Evolutionary conservation across 2,888 invertebrate genomes (phyloP).

Genomic region (Brachyptera putata): DNA sequence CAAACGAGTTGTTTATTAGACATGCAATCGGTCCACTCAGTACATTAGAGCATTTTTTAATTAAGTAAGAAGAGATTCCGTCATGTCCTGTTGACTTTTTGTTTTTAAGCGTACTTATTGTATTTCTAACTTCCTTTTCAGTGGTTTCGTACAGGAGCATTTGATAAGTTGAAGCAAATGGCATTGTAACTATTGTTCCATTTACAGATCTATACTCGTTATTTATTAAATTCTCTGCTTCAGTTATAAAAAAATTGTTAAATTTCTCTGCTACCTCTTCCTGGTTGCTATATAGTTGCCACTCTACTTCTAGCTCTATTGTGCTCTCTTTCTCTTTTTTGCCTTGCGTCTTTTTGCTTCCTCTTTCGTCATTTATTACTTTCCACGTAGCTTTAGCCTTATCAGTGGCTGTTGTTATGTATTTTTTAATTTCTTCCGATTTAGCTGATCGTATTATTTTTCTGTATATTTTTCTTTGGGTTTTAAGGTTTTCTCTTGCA

Average conservation of each 20-base stretch:
- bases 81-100: slow-evolving; percentile 1
- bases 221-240: background rate
- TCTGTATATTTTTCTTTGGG: background rate
- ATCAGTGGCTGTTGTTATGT: background rate
- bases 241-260: background rate
- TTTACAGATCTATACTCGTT: background rate
- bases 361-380: background rate
- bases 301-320: background rate
- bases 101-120: background rate
- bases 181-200: background rate
- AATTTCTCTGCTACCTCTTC: background rate
- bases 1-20: background rate
- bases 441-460: background rate
- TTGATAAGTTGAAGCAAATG: background rate
- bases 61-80: background rate
- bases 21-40: background rate
- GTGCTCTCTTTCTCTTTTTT: background rate
- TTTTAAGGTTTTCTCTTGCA: background rate
- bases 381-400: background rate
- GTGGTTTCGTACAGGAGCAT: background rate
- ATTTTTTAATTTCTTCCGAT: background rate
- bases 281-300: background rate
- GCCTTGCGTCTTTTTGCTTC: background rate
- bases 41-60: background rate
- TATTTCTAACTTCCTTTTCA: background rate